Evolutionary conservation across 1,140 invertebrate genomes (phyloP).

Genomic region (Hylyphantes graminicola): DNA sequence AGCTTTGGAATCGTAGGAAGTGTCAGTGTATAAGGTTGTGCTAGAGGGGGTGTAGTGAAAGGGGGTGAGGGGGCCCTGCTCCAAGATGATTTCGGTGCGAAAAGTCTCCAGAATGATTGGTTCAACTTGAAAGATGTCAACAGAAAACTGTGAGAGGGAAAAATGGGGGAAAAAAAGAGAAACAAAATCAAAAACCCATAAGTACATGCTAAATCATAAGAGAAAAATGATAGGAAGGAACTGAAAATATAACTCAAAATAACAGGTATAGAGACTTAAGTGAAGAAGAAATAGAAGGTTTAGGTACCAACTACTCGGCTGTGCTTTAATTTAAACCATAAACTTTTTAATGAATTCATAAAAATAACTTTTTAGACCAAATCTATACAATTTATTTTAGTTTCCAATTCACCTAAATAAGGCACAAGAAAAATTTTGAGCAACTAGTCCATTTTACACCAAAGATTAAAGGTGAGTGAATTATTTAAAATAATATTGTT

Average conservation of each 20-base stretch:
- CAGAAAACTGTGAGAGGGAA: conserved; percentile 55
- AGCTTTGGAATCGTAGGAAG: not conserved
- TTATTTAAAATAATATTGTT: no score
- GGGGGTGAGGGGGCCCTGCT: conserved; percentile 27
- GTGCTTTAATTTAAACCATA: no score
- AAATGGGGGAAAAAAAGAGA: conserved; percentile 43
- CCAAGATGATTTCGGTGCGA: conserved; percentile 80
- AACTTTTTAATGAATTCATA: no score
- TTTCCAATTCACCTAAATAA: no score
- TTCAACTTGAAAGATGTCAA: conserved; percentile 61
- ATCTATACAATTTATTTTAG: no score
- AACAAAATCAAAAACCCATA: conserved; percentile 51
- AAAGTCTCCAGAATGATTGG: conserved; percentile 79
- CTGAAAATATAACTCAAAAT: conserved; percentile 11
- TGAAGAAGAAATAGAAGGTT: not conserved
- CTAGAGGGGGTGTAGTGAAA: not conserved
- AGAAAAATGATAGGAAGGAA: conserved; percentile 16
- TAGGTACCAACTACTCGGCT: no score
- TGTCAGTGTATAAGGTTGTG: not conserved
- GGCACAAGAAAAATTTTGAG: no score
- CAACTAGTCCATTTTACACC: no score
- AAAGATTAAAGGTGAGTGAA: no score
- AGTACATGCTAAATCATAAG: conserved; percentile 53
- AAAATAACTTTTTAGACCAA: no score
- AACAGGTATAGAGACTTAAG: not conserved